Conservation (phyloP, 2,888 invertebrate genomes). For the Protodeltote pygarga region DNA sequence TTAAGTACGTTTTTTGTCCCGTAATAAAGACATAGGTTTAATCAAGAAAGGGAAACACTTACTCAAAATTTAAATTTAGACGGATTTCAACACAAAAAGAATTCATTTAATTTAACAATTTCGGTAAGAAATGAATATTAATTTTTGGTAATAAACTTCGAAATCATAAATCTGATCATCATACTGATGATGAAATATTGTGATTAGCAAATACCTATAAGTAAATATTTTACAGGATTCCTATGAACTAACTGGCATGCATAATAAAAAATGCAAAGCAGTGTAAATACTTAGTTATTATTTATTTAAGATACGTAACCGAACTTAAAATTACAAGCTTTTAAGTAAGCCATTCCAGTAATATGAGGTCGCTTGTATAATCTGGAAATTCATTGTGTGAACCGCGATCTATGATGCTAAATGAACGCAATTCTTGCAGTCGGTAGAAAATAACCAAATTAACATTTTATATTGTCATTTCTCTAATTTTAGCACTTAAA, state of each 20-base stretch:
- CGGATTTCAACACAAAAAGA: constrained; percentile 17
- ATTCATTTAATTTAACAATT: constrained; percentile 13
- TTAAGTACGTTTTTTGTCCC: too few species aligned
- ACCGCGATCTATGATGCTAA: constrained; percentile 77
- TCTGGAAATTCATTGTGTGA: constrained; percentile 74
- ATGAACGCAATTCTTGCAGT: constrained; percentile 73
- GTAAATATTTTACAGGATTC: constrained; percentile 74
- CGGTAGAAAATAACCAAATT: constrained; percentile 57
- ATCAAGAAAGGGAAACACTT: too few species aligned
- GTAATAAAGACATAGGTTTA: too few species aligned
- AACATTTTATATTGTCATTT: constrained; percentile 56
- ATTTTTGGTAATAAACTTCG: constrained; percentile 13
- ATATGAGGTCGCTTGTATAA: constrained; percentile 70
- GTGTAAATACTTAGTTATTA: constrained; percentile 73
- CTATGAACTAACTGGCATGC: constrained; percentile 84
- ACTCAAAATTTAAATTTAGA: constrained; percentile 28
- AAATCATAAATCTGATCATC: constrained; percentile 21
- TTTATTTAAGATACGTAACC: constrained; percentile 65
- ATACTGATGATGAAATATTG: constrained; percentile 24
- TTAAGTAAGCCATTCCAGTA: constrained; percentile 84
- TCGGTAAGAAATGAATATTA: constrained; percentile 11
- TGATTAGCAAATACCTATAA: constrained; percentile 43
- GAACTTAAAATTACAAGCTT: constrained; percentile 81
- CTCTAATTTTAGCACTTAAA: constrained; percentile 76
- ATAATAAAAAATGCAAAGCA: constrained; percentile 86